Base-by-base conservation (phyloP, 2,888 invertebrate species). In the Eupeodes luniger region DNA sequence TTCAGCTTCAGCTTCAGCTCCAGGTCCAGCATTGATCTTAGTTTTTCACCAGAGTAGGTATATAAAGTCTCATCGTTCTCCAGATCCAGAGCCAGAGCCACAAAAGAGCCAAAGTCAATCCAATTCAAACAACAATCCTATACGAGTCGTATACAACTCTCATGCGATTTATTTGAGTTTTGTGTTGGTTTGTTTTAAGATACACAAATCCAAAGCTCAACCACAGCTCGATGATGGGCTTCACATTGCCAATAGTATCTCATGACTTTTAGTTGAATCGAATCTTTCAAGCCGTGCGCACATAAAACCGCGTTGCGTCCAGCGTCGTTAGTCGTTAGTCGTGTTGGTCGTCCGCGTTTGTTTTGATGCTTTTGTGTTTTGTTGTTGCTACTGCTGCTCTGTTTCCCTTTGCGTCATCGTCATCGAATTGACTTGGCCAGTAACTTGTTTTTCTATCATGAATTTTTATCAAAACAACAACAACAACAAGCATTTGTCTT, bases 221-320 rank as follows among this genome's bases (percentile, higher is more conserved):
- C 47, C 57, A 27, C 74, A 72, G 72, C 69, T 64, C 66, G 40
- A 55, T 9, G 40, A 40, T 40, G 40, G 40, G 79, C 80, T 70
- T 53, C 67, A 67, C 61, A 83, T 69, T 62, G 69, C 27, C 47
- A 74, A 66, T 67, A 53, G 69, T 85, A 34, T 85, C 72, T 81
- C 85, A 81, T 81, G 81, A 81, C 61, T 78, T 82, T 87, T 84
- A 87, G 87, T 87, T 67, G 59, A 69, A 87, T 70, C 80, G 80
- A 83, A 76, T 87, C 87, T 76, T 80, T 74, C 87, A 87, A 84
- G 70, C 72, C 72, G 80, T 62, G 67, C 75, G 80, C 80, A 87
- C 84, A 87, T 70, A 61, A 79, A 70, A 66, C 70, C 81, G 81
- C 53, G 70, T 53, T 49, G 34, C 55, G 70, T 79, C 62, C 51